Percentiles rank a stretch among this genome's conserved stretches.
Evolutionary conservation across 2,888 invertebrate genomes (phyloP).

Genomic region (Saturnia pavonia): DNA sequence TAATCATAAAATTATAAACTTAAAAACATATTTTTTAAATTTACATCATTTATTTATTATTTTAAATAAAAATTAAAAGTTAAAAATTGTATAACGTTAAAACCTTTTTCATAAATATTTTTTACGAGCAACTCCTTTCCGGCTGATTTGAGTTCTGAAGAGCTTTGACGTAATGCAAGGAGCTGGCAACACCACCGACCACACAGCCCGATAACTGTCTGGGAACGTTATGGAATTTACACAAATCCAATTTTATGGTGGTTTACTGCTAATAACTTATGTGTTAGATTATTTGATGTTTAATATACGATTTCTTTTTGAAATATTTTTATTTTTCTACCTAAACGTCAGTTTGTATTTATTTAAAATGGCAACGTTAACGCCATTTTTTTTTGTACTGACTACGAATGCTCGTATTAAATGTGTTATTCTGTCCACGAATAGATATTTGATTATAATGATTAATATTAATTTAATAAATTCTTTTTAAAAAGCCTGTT

Average conservation of each 20-base stretch:
- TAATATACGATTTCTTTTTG: background rate
- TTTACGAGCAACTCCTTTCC: conserved; percentile 46
- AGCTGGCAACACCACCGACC: conserved; percentile 51
- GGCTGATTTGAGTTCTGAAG: conserved; percentile 59
- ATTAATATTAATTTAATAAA: no score
- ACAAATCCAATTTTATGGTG: conserved; percentile 66
- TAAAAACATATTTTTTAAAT: no score
- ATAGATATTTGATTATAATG: no score
- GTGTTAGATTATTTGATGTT: conserved; percentile 36
- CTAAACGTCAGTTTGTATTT: background rate
- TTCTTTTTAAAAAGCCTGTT: no score
- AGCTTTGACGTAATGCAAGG: conserved; percentile 69
- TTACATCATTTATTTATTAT: no score
- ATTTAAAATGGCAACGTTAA: background rate
- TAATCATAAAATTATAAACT: no score
- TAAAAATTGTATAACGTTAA: background rate
- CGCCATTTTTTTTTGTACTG: background rate
- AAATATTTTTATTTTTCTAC: background rate
- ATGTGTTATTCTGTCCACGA: no score
- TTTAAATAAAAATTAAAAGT: background rate
- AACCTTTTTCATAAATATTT: conserved; percentile 27
- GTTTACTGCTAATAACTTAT: conserved; percentile 52
- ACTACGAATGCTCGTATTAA: background rate
- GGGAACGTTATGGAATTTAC: conserved; percentile 19
- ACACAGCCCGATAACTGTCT: conserved; percentile 57